These are phyloP conservation scores for Rhadinocentrus ornatus DNA, from an alignment of 2,797 vertebrate genomes.

Conservation along the genomic window DNA sequence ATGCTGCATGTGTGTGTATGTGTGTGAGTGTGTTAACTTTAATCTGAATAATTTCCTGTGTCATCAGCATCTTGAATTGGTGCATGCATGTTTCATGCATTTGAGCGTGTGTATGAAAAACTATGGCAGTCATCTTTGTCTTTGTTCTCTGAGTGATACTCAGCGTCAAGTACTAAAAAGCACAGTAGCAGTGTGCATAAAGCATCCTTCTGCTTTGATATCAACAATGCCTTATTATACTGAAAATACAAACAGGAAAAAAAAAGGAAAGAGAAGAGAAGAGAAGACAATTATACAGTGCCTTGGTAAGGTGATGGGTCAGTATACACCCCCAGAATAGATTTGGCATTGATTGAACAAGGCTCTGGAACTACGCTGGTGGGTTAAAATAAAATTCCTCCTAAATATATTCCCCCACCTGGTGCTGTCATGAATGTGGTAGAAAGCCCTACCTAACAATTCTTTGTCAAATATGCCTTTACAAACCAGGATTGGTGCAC, in stretches of 20 bases:
- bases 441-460: background rate
- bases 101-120: constrained; percentile 15
- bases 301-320: background rate
- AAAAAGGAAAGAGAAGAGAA: too few relatives aligned
- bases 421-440: background rate
- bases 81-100: constrained; percentile 7
- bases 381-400: background rate
- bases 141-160: constrained; percentile 38
- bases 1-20: constrained; percentile 2
- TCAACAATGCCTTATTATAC: background rate
- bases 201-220: background rate
- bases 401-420: background rate
- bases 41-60: constrained; percentile 29
- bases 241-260: background rate
- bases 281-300: background rate
- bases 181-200: background rate
- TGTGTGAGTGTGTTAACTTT: constrained; percentile 7
- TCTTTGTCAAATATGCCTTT: background rate
- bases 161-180: background rate
- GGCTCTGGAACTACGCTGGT: background rate
- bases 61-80: constrained; percentile 30
- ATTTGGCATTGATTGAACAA: background rate
- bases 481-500: too few relatives aligned
- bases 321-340: background rate
- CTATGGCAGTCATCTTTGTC: constrained; percentile 6